Conservation (phyloP, 92 coral and sea anemone genomes). For the Palythoa heliodiscus region DNA sequence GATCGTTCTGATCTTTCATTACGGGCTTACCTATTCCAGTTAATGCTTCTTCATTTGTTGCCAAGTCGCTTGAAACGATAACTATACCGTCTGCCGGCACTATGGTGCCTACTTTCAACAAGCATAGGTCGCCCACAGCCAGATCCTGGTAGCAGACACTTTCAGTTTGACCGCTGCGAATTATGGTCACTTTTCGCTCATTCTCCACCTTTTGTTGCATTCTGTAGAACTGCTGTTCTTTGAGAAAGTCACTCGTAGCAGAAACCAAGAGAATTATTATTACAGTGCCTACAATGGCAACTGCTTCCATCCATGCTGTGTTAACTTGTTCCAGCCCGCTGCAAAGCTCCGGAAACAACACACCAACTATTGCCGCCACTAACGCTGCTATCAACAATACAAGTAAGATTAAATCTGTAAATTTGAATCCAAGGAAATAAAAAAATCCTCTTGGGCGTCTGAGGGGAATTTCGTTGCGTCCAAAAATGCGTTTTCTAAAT, state of each 20-base stretch:
- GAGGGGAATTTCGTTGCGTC: constrained; percentile 66
- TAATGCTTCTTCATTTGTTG: constrained; percentile 65
- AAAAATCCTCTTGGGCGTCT: constrained; percentile 56
- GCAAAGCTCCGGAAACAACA: constrained; percentile 74
- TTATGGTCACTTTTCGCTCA: constrained; percentile 77
- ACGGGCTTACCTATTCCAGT: constrained; percentile 3
- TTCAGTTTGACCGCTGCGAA: constrained; percentile 69
- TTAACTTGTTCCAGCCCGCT: constrained; percentile 56
- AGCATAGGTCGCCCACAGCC: constrained; percentile 78
- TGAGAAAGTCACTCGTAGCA: constrained; percentile 86
- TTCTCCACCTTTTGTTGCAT: constrained; percentile 70
- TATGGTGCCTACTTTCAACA: constrained; percentile 67
- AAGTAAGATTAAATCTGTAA: constrained; percentile 72
- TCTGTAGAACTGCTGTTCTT: constrained; percentile 80
- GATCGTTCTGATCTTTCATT: constrained; percentile 65
- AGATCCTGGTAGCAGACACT: constrained; percentile 61
- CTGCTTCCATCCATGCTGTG: constrained; percentile 95
- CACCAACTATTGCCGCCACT: constrained; percentile 69
- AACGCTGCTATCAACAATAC: constrained; percentile 68
- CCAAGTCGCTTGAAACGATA: constrained; percentile 65
- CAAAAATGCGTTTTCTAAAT: constrained; percentile 63
- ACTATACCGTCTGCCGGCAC: constrained; percentile 86
- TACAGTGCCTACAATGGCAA: constrained; percentile 85
- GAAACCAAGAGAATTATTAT: constrained; percentile 75
- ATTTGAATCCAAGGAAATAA: constrained; percentile 61